Evolutionary conservation across 1,140 invertebrate species (phyloP), one percentile per base, ranked within the genome.

Genomic region (Akabosia matsudoensis): DNA sequence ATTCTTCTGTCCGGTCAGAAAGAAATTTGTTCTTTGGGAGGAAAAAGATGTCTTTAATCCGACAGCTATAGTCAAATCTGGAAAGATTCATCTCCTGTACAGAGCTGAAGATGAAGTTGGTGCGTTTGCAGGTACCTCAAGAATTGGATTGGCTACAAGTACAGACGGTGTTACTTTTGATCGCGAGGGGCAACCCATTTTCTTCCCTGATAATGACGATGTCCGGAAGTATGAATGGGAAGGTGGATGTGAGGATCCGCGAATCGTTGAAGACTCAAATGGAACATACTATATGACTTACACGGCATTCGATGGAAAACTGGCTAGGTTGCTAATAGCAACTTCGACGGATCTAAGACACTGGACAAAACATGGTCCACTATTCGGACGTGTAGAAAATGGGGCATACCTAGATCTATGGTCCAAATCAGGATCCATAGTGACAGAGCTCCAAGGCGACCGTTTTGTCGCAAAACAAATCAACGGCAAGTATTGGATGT

Each of bases 21-120:
- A 72, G 13, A 30, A 76, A 33, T 45, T 16, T 10, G 33, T 80
- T 0, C 14, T 24, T 18, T 80, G 79, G 79, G 79, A 80, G 52
- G 51, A 33, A 1, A 80, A 80, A 72, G 79, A 80, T 67, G 78
- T 80, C 31, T 80, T 80, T 52, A 80, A 80, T 76, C 79, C 79
- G 10, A 78, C 79, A 13, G 79, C 79, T 0, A 13, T 80, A 10
- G 74, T 80, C 3, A 70, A 30, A 30, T 22, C 79, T 28, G 74
- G 73, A 1, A 54, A 70, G 33, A 51, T 80, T 54, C 74, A 80
- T 71, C 54, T 80, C 22, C 31, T 80, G 0, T 79, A 80, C 52
- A 51, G 79, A 13, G 79, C 79, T 7, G 79, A 80, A 37, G 79
- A 80, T 34, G 30, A 33, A 0, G 77, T 73, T n/a, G 78, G 79